Conservation (phyloP, 2,888 invertebrate genomes). For the Hesperia comma region DNA sequence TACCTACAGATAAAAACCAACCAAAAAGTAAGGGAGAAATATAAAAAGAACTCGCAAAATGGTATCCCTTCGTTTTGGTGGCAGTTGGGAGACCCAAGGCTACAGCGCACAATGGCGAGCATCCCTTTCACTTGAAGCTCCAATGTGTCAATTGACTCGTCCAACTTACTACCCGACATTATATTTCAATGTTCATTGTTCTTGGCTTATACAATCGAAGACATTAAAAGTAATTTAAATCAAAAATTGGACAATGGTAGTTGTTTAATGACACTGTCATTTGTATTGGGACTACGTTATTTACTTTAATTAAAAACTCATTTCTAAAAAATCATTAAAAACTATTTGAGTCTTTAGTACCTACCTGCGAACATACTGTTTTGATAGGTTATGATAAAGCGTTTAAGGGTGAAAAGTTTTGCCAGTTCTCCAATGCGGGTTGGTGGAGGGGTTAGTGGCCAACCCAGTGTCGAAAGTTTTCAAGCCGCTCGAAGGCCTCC, state of each 20-base stretch:
- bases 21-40: no score
- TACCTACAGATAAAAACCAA: no score
- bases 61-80: not conserved
- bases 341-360: no score
- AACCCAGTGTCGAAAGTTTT: no score
- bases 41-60: no score
- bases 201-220: slow-evolving; percentile 19
- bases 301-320: not conserved
- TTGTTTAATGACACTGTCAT: not conserved
- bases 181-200: slow-evolving; percentile 38
- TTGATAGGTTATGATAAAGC: no score
- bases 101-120: slow-evolving; percentile 40
- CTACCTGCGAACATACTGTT: no score
- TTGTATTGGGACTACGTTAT: not conserved
- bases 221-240: slow-evolving; percentile 33
- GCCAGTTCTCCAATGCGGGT: no score
- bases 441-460: no score
- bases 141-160: slow-evolving; percentile 70
- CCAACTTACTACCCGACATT: slow-evolving; percentile 40
- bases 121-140: slow-evolving; percentile 77
- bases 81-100: not conserved
- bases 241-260: not conserved
- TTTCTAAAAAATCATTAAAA: no score
- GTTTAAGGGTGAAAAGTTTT: no score
- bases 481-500: no score